phyloP scores from a whole-genome alignment of 2,888 invertebrate species.

The Monochamus alternatus region DNA sequence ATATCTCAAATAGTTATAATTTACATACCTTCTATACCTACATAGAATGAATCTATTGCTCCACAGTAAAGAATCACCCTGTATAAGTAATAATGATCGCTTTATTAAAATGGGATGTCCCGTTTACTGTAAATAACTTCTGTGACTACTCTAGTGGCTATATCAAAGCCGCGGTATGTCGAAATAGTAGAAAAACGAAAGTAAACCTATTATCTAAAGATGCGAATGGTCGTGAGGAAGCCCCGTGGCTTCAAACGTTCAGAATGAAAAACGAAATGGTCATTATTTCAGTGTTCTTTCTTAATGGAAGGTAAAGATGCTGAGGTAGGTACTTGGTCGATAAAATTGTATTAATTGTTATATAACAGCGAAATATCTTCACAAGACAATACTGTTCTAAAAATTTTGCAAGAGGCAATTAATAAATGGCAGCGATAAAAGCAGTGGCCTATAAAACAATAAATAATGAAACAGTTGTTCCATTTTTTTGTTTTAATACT shows the following conservation, averaged over 20 bases:
- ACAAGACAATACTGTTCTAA: background rate
- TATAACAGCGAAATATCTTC: background rate
- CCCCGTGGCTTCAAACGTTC: constrained; percentile 39
- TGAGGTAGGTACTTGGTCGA: background rate
- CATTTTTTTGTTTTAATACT: too few species aligned
- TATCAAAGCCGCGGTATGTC: constrained; percentile 33
- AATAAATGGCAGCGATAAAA: too few species aligned
- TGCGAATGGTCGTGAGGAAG: constrained; percentile 43
- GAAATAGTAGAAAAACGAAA: constrained; percentile 44
- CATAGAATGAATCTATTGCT: too few species aligned
- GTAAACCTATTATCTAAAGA: constrained; percentile 44
- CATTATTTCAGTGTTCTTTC: constrained; percentile 22
- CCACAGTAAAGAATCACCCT: too few species aligned
- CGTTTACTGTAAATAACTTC: constrained; percentile 23
- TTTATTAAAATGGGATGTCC: background rate
- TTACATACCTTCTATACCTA: too few species aligned
- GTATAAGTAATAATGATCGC: too few species aligned
- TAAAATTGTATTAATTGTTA: constrained; percentile 2
- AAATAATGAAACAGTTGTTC: too few species aligned
- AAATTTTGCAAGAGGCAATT: too few species aligned
- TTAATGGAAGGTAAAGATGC: constrained; percentile 27
- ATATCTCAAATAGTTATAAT: too few species aligned
- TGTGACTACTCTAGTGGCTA: constrained; percentile 29
- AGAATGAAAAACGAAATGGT: constrained; percentile 40
- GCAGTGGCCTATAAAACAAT: too few species aligned